Base-by-base conservation (phyloP, 1,140 invertebrate species). In the Drosophila erecta region DNA sequence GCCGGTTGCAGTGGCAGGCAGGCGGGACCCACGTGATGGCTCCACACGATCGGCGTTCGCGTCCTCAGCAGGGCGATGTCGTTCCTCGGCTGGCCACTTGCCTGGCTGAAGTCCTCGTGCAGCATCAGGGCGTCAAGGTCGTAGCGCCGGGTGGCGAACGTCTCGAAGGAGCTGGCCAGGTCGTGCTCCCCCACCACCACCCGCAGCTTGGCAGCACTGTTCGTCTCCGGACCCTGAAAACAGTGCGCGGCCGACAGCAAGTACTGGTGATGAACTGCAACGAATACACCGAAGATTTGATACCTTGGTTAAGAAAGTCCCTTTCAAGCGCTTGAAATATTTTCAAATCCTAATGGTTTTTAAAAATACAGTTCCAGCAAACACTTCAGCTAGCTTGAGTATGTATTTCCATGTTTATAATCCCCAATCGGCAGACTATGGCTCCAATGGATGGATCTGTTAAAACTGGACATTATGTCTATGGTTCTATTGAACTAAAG, bases 141-240 rank as follows among this genome's bases (percentile, higher is more conserved):
- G 12, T 92, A 91, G 55, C 60, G 54, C 0, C 74, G 70, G 0
- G 86, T 91, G 49, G 83, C 91, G 30, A 85, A 53, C 0, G 91
- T 90, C 49, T 92, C 90, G 14, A 59, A 71, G 30, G 37, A 22
- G 17, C 59, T 90, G 46, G 78, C 81, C 46, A 92, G 41, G 56
- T 92, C 91, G 22, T 92, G 84, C 41, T 92, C 91, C 0, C 91
- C 91, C 22, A 92, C 91, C 4, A 92, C 83, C 12, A 83, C 73
- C 2, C 71, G 70, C 11, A 92, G 27, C 27, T 70, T 51, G 1
- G 65, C 54, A 0, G 85, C 72, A 5, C 50, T 66, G 14, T 37
- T 69, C 1, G 87, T 91, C 57, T 87, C 85, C 0, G 80, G 41
- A 4, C 77, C 76, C 10, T 79, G 47, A 20, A 91, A 92, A 49